Evolutionary conservation across 2,888 invertebrate genomes (phyloP).

Genomic region (Sipha maydis): DNA sequence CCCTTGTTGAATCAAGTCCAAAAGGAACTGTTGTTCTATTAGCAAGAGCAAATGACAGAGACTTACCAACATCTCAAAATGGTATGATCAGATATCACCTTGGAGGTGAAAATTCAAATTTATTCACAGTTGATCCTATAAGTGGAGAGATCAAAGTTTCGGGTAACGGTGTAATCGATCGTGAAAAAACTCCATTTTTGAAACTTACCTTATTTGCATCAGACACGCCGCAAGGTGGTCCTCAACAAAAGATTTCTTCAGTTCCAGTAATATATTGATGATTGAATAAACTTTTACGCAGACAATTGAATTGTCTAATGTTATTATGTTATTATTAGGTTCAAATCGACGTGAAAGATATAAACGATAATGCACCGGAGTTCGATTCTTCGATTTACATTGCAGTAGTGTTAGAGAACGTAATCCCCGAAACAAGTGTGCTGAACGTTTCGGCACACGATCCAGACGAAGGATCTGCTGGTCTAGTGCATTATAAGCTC

Average conservation of each 20-base stretch:
- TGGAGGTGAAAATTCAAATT: constrained; percentile 78
- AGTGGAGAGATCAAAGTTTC: constrained; percentile 76
- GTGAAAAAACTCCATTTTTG: constrained; percentile 71
- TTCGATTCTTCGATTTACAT: constrained; percentile 76
- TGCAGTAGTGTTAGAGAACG: constrained; percentile 83
- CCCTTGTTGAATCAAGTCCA: constrained; percentile 77
- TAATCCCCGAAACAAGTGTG: constrained; percentile 74
- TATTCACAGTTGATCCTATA: constrained; percentile 77
- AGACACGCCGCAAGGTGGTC: constrained; percentile 78
- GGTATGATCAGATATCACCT: constrained; percentile 78
- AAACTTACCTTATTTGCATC: constrained; percentile 78
- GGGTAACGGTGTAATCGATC: constrained; percentile 64
- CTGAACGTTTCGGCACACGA: constrained; percentile 79
- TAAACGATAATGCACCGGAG: constrained; percentile 81
- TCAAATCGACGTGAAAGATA: constrained; percentile 78
- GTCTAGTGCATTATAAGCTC: constrained; percentile 78
- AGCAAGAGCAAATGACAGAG: constrained; percentile 78
- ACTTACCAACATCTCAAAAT: constrained; percentile 74
- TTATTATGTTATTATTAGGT: constrained; percentile 67
- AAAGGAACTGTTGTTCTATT: constrained; percentile 76
- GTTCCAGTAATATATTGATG: constrained; percentile 69
- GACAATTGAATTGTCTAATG: no score
- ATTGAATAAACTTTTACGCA: not conserved
- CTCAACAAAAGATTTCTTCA: constrained; percentile 75
- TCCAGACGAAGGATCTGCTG: constrained; percentile 80